These are phyloP conservation scores for Danaus chrysippus DNA, from an alignment of 2,888 invertebrate genomes.

Conservation along the genomic window DNA sequence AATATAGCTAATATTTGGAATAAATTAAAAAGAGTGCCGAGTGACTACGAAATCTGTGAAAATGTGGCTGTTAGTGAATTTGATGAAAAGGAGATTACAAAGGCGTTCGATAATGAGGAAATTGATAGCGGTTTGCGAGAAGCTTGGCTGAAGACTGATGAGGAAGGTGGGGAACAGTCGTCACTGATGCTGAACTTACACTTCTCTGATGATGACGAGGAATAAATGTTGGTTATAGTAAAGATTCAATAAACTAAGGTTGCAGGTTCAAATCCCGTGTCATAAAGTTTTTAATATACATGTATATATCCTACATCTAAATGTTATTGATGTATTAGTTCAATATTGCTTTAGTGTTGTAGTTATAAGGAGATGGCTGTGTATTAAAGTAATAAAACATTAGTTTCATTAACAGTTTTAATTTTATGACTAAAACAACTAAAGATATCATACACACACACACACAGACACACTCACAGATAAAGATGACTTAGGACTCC, in stretches of 20 bases:
- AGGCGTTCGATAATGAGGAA: slow-evolving; percentile 53
- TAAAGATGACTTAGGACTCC: slow-evolving; percentile 46
- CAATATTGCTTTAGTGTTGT: no score
- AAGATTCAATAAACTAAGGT: no score
- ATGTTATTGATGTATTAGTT: no score
- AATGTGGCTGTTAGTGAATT: slow-evolving; percentile 37
- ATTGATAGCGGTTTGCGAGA: slow-evolving; percentile 58
- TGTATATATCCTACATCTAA: no score
- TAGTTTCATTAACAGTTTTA: slow-evolving; percentile 60
- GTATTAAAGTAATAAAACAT: slow-evolving; percentile 45
- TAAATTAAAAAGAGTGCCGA: slow-evolving; percentile 49
- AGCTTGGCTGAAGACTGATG: slow-evolving; percentile 46
- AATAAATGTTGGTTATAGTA: not conserved
- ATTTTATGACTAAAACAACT: slow-evolving; percentile 67
- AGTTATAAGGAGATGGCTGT: slow-evolving; percentile 10
- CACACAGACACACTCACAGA: slow-evolving; percentile 41
- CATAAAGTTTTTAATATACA: no score
- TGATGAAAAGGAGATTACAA: slow-evolving; percentile 53
- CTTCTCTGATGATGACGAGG: slow-evolving; percentile 36
- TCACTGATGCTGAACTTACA: slow-evolving; percentile 31
- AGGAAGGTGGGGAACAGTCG: slow-evolving; percentile 29
- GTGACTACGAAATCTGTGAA: slow-evolving; percentile 43
- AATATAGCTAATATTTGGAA: slow-evolving; percentile 54
- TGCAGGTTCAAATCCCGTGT: no score
- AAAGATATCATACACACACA: slow-evolving; percentile 44